Base-by-base conservation (phyloP, 2,797 vertebrate species). In the Darevskia nairensis region DNA sequence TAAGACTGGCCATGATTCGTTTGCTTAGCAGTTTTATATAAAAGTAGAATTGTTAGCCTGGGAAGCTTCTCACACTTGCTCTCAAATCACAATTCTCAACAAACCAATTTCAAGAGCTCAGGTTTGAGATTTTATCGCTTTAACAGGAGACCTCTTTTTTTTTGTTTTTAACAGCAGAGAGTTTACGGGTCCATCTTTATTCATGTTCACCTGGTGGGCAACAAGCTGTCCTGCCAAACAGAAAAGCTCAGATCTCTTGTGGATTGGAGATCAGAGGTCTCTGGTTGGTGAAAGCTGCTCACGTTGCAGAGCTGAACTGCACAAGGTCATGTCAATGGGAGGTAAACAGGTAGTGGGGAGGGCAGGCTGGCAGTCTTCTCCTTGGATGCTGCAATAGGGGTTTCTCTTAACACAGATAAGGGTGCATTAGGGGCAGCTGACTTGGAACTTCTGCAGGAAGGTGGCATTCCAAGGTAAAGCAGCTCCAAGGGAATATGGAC, bases 1-100 rank as follows among this genome's bases (percentile, higher is more conserved):
- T 99, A 98, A 97, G 96, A 95, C 92, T 92, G 95, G 95, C 95
- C 96, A 97, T 96, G 95, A 96, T 96, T 95, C 96, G 96, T 96
- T 96, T 95, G 93, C 93, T 96, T 95, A 94, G 94, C 92, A 92
- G 95, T 97, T 97, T 96, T 94, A 95, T 93, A 93, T 90, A 91
- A 90, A 92, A 86, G 91, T 93, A 90, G 93, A 94, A 95, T 94
- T 95, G 91, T 95, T 93, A 86, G 89, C 90, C 64, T 8, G 0
- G 75, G 4, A 72, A 80, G 77, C 9, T 69, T 93, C 69, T 90
- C 81, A 86, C 72, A 84, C 91, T 93, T 92, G 68, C 4, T 88
- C 85, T 88, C 69, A 92, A 90, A 87, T 86, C 91, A 91, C 50
- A n/a, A 90, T 55, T 81, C 90, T 80, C 94, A 90, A 85, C 41